Percentiles rank a stretch among this genome's conserved stretches.
phyloP scores from a whole-genome alignment of 2,797 vertebrate species.

The Cynopterus sphinx region DNA sequence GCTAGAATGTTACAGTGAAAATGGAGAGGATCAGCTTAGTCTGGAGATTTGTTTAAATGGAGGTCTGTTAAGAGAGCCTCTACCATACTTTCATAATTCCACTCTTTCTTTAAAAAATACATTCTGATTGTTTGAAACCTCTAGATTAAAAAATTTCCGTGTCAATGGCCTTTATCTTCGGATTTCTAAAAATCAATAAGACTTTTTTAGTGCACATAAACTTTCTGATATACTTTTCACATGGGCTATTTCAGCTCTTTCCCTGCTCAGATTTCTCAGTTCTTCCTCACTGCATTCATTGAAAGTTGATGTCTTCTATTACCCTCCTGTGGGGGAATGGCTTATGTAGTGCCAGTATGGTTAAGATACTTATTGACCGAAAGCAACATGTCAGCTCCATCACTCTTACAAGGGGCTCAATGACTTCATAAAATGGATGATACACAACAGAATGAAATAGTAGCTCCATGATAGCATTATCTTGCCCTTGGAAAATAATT shows the following conservation, averaged over 20 bases:
- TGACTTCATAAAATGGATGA: neutral
- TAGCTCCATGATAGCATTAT: neutral
- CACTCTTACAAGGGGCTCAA: neutral
- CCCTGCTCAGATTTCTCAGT: neutral
- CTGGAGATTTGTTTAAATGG: neutral
- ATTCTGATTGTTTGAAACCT: neutral
- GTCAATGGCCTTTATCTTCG: neutral
- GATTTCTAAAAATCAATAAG: neutral
- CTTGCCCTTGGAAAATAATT: neutral
- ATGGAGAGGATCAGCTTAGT: neutral
- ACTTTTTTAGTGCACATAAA: neutral
- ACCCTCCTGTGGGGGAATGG: neutral
- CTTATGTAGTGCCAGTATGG: neutral
- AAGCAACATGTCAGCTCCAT: neutral
- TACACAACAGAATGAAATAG: neutral
- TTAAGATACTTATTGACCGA: neutral
- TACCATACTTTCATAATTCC: neutral
- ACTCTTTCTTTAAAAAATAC: neutral
- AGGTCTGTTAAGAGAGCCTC: neutral
- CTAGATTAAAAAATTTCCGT: neutral
- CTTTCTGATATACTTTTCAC: neutral
- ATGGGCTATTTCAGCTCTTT: neutral
- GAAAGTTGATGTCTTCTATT: neutral
- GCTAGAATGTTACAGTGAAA: neutral
- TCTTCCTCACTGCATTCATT: neutral